Evolutionary conservation across 23 tunicate species (phyloP).

Genomic region (Botrylloides violaceus): DNA sequence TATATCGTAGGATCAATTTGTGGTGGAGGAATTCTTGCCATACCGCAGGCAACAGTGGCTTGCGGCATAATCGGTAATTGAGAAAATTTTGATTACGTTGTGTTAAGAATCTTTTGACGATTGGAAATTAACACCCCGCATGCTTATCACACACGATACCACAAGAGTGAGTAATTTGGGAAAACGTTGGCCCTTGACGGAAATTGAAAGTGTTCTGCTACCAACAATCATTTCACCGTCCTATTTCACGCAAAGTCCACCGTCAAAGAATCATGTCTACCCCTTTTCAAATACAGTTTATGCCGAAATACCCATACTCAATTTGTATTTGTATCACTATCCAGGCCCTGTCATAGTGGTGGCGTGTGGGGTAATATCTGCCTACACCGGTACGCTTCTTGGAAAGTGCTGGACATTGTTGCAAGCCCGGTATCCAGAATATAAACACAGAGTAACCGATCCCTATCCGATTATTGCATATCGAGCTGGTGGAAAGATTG

Average conservation of each 20-base stretch:
- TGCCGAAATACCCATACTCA: background rate
- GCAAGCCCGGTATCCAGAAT: constrained; percentile 56
- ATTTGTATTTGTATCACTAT: background rate
- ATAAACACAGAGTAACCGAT: constrained; percentile 50
- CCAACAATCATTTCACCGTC: too few species aligned
- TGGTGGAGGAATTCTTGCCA: constrained; percentile 90
- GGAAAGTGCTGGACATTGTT: constrained; percentile 83
- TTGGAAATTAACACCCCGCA: too few species aligned
- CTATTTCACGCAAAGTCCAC: background rate
- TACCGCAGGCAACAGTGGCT: constrained; percentile 58
- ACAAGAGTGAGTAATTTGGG: too few species aligned
- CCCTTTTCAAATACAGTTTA: too few species aligned
- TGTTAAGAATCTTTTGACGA: too few species aligned
- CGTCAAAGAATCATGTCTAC: background rate
- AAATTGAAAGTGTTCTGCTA: too few species aligned
- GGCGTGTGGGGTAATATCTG: constrained; percentile 60
- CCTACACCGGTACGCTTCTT: constrained; percentile 72
- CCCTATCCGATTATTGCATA: constrained; percentile 85
- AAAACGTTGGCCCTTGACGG: too few species aligned
- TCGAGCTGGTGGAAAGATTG: constrained; percentile 79
- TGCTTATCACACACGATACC: too few species aligned
- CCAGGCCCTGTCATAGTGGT: constrained; percentile 34
- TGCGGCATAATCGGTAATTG: constrained; percentile 72
- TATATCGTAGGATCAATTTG: constrained; percentile 77
- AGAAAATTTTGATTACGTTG: too few species aligned